phyloP scores from a whole-genome alignment of 2,113 vertebrate species.

The Coregonus clupeaformis region DNA sequence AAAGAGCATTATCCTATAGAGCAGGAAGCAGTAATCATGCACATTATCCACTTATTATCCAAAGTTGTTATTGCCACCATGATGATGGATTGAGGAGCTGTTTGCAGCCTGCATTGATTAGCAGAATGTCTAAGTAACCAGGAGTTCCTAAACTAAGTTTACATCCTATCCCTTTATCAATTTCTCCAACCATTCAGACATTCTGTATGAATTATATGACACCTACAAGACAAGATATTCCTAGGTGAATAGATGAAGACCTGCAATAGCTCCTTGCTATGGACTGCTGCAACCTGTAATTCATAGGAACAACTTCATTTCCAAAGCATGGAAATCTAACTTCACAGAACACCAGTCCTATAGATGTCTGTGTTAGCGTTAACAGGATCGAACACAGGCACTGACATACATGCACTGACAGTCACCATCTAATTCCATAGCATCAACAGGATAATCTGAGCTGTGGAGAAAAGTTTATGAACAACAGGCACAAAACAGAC shows the following conservation, averaged over 20 bases:
- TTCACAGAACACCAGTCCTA: slow-evolving; percentile 7
- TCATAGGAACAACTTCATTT: slow-evolving; percentile 34
- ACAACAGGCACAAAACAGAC: slow-evolving; percentile 29
- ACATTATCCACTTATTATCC: slow-evolving; percentile 44
- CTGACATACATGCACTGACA: neutral
- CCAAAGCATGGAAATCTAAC: slow-evolving; percentile 35
- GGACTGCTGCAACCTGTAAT: slow-evolving; percentile 35
- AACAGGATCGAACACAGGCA: slow-evolving; percentile 8
- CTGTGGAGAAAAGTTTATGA: slow-evolving; percentile 39
- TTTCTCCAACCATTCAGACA: neutral
- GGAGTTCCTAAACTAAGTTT: too few relatives aligned
- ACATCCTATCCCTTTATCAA: too few relatives aligned
- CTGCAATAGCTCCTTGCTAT: slow-evolving; percentile 26
- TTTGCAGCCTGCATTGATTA: slow-evolving; percentile 36
- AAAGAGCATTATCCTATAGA: slow-evolving; percentile 33
- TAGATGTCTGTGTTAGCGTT: slow-evolving; percentile 23
- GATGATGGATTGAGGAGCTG: slow-evolving; percentile 14
- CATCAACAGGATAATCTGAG: slow-evolving; percentile 3
- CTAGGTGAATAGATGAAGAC: neutral
- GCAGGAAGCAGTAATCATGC: slow-evolving; percentile 42
- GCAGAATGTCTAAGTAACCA: slow-evolving; percentile 3
- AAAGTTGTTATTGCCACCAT: slow-evolving; percentile 56
- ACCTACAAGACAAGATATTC: slow-evolving; percentile 42
- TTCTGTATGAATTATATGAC: slow-evolving; percentile 39
- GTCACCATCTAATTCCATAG: neutral